phyloP scores from a whole-genome alignment of 2,888 invertebrate genomes.

The Dynastes hyllus region DNA sequence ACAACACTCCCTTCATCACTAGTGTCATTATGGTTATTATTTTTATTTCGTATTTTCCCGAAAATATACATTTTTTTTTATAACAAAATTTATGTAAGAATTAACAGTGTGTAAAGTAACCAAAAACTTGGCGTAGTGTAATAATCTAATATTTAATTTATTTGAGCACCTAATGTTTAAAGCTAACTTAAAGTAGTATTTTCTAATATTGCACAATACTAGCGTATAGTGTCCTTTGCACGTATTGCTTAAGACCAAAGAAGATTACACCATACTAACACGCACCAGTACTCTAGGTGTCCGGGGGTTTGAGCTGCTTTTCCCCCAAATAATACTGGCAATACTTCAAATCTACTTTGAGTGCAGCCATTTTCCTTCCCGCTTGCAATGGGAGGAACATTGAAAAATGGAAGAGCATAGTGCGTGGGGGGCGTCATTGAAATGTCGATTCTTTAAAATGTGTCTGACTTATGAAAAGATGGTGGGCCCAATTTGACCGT shows the following conservation, averaged over 20 bases:
- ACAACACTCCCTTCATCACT: slow-evolving; percentile 10
- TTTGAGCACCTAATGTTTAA: slow-evolving; percentile 73
- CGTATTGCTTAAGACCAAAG: slow-evolving; percentile 67
- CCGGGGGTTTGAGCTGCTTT: too few relatives aligned
- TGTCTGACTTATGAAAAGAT: slow-evolving; percentile 86
- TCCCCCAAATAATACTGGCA: slow-evolving; percentile 5
- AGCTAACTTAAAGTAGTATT: slow-evolving; percentile 70
- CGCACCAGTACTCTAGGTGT: slow-evolving; percentile 60
- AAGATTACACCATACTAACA: slow-evolving; percentile 59
- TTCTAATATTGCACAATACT: slow-evolving; percentile 72
- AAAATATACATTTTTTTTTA: slow-evolving; percentile 39
- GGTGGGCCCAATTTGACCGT: slow-evolving; percentile 74
- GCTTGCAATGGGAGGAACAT: slow-evolving; percentile 30
- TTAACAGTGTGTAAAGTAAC: slow-evolving; percentile 53
- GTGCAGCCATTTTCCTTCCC: slow-evolving; percentile 34
- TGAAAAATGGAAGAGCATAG: too few relatives aligned
- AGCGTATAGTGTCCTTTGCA: slow-evolving; percentile 68
- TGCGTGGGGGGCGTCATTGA: slow-evolving; percentile 84
- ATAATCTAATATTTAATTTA: slow-evolving; percentile 61
- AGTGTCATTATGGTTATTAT: background rate
- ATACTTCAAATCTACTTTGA: slow-evolving; percentile 22
- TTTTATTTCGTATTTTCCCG: slow-evolving; percentile 10
- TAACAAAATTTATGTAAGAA: slow-evolving; percentile 13
- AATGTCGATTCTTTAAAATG: slow-evolving; percentile 79
- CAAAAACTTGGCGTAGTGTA: slow-evolving; percentile 61